Evolutionary conservation across 1,140 invertebrate species (phyloP).

Genomic region (Goniozus legneri): DNA sequence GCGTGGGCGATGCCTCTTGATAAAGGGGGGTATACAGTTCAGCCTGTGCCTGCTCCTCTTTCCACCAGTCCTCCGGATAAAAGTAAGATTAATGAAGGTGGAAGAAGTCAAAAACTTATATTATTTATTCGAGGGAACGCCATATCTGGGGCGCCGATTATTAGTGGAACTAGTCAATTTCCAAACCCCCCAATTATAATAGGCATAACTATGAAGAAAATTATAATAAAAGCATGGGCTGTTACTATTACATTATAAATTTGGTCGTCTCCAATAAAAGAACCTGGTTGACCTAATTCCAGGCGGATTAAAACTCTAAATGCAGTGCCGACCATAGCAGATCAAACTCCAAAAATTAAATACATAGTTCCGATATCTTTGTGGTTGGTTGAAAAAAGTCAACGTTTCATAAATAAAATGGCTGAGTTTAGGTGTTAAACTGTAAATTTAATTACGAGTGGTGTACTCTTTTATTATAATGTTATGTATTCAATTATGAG

Average conservation of each 20-base stretch:
- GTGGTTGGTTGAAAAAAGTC: conserved; percentile 2
- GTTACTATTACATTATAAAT: conserved; percentile 52
- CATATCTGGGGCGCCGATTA: conserved; percentile 58
- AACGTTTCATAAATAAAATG: conserved; percentile 3
- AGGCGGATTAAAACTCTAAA: conserved; percentile 8
- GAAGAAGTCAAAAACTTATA: conserved; percentile 57
- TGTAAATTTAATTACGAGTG: conserved; percentile 11
- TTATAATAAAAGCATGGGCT: conserved; percentile 22
- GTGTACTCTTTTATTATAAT: too few relatives aligned
- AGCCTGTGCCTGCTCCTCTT: conserved; percentile 63
- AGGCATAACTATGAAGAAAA: conserved; percentile 35
- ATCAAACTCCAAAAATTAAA: conserved; percentile 7
- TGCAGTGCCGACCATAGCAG: not conserved
- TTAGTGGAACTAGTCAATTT: conserved; percentile 58
- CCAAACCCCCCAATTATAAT: conserved; percentile 43
- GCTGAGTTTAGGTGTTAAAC: conserved; percentile 7
- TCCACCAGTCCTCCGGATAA: conserved; percentile 59
- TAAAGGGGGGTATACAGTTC: conserved; percentile 68
- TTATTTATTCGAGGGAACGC: conserved; percentile 61
- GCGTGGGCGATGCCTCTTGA: conserved; percentile 57
- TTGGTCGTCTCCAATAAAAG: conserved; percentile 37
- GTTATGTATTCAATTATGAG: too few relatives aligned
- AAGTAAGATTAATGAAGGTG: conserved; percentile 45
- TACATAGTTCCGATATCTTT: conserved; percentile 5
- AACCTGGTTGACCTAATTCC: not conserved